Evolutionary conservation across 1,140 invertebrate species (phyloP), one percentile per base, ranked within the genome.

Genomic region (Apocrypta bakeri): DNA sequence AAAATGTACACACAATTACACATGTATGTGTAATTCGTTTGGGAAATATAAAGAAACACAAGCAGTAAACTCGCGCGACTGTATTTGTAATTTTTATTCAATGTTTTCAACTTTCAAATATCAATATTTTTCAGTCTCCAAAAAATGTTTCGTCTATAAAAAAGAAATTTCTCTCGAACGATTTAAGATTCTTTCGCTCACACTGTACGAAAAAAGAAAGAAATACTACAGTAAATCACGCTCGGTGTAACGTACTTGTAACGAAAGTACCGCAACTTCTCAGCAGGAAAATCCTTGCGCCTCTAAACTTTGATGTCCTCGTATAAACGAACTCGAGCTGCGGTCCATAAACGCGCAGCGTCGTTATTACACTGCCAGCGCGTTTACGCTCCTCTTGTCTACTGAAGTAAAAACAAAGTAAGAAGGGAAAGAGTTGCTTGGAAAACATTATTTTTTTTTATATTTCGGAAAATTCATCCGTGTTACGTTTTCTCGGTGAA

Each of bases 281-380:
- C 42, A 3, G n/a, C 21, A 14, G 48, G 48, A 17, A 56, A 56
- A 56, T n/a, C 6, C 27, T n/a, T n/a, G n/a, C 25, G 63, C 63
- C 63, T 27, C 25, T 66, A 66, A 66, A 66, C 9, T 66, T 66
- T 66, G 4, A 66, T 66, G 63, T 29, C 63, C 63, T 66, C 63
- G 63, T 66, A 66, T 66, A 66, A 56, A n/a, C 48, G 48, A n/a
- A 17, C 48, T 56, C 48, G 48, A 56, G 48, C 48, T 56, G 48
- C 9, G 33, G 3, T 56, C 48, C 48, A 56, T 56, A 56, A 56
- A 56, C 48, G 3, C 48, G 48, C 2, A 21, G 17, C 17, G 21
- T n/a, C 14, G 17, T 56, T 56, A 56, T 56, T n/a, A 21, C 48
- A 17, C 48, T 2, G 48, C 21, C 48, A n/a, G 48, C 21, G 3